Evolutionary conservation across 1,140 invertebrate species (phyloP).

Genomic region (Musca vetustissima): DNA sequence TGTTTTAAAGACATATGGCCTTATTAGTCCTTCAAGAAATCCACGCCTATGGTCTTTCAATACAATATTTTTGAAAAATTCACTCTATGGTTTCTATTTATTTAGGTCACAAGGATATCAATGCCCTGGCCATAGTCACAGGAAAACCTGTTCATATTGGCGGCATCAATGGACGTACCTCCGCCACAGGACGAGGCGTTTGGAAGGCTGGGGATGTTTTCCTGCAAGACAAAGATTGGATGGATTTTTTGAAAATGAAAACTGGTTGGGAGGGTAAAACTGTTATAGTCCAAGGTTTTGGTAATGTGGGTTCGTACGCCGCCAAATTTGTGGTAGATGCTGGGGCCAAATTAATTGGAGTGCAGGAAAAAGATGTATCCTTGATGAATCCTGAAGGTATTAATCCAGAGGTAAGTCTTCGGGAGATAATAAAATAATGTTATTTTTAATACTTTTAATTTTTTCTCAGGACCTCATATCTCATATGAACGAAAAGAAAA

Average conservation of each 20-base stretch:
- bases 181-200: slow-evolving; percentile 87
- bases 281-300: slow-evolving; percentile 87
- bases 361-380: slow-evolving; percentile 73
- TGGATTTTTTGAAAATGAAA: slow-evolving; percentile 70
- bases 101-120: slow-evolving; percentile 73
- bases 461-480: slow-evolving; percentile 33
- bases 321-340: slow-evolving; percentile 73
- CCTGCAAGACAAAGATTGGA: slow-evolving; percentile 76
- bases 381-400: slow-evolving; percentile 79
- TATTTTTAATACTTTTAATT: not conserved
- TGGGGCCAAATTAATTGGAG: slow-evolving; percentile 80
- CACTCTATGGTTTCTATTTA: no score
- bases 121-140: slow-evolving; percentile 81
- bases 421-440: not conserved
- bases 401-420: slow-evolving; percentile 65
- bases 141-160: slow-evolving; percentile 80
- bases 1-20: no score
- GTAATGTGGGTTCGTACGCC: slow-evolving; percentile 84
- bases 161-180: slow-evolving; percentile 79
- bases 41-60: no score
- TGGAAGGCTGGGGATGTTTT: slow-evolving; percentile 82
- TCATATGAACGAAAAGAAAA: slow-evolving; percentile 59
- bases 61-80: no score
- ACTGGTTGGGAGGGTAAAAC: slow-evolving; percentile 78
- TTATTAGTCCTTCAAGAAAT: no score